Evolutionary conservation across 2,888 invertebrate species (phyloP).

Genomic region (Machimus rusticus): DNA sequence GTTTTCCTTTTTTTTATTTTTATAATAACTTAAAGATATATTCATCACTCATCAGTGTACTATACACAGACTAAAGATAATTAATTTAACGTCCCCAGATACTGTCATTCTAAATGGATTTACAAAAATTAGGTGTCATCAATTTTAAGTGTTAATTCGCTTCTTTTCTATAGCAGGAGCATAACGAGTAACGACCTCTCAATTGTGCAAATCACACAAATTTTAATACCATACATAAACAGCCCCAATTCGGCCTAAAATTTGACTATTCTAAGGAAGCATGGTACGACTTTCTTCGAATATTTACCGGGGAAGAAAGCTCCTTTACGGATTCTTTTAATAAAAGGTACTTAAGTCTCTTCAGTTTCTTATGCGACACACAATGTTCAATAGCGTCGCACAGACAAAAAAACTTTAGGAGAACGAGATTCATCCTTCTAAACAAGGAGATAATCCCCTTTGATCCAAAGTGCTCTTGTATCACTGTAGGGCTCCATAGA

Average conservation of each 20-base stretch:
- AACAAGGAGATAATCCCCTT: background rate
- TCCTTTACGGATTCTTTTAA: background rate
- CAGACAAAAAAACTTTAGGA: background rate
- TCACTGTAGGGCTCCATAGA: background rate
- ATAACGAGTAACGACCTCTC: background rate
- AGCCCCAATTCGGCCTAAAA: background rate
- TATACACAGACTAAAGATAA: background rate
- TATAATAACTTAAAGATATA: no score
- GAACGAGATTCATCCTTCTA: background rate
- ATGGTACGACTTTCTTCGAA: background rate
- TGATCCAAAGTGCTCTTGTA: background rate
- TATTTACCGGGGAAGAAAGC: background rate
- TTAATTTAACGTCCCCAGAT: background rate
- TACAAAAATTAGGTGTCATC: background rate
- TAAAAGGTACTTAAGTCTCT: background rate
- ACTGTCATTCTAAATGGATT: background rate
- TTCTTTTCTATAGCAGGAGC: background rate
- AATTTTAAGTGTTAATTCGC: background rate
- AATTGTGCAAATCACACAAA: background rate
- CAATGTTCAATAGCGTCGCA: background rate
- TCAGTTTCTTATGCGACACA: background rate
- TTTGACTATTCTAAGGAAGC: background rate
- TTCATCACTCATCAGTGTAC: no score
- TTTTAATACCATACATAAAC: background rate
- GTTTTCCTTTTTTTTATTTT: no score